Percentiles rank a stretch among this genome's conserved stretches.
These are phyloP conservation scores for Hybos culiciformis DNA, from an alignment of 2,888 invertebrate species.

Conservation along the genomic window DNA sequence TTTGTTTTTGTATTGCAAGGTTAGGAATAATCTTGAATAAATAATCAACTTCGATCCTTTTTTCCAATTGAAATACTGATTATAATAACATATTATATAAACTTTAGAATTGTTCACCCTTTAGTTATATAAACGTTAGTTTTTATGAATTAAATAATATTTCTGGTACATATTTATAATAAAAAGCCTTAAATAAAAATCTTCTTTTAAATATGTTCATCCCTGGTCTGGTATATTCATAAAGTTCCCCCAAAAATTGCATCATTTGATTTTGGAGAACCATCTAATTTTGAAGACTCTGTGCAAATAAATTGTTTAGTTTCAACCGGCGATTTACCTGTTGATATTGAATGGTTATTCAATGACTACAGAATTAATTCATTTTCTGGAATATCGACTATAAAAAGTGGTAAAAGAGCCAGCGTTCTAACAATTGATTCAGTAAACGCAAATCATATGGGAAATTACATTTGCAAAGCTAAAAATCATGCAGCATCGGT, in stretches of 20 bases:
- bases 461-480: slow-evolving; percentile 50
- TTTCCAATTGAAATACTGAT: too few relatives aligned
- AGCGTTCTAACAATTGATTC: slow-evolving; percentile 43
- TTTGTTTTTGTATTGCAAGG: too few relatives aligned
- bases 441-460: slow-evolving; percentile 43
- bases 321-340: slow-evolving; percentile 58
- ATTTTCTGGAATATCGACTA: slow-evolving; percentile 14
- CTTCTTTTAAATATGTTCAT: too few relatives aligned
- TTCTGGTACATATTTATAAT: too few relatives aligned
- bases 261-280: slow-evolving; percentile 58
- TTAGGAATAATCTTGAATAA: too few relatives aligned
- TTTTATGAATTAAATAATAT: too few relatives aligned
- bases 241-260: slow-evolving; percentile 59
- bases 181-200: too few relatives aligned
- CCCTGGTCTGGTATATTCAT: too few relatives aligned
- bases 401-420: slow-evolving; percentile 38
- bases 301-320: slow-evolving; percentile 50
- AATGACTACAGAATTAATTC: slow-evolving; percentile 23
- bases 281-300: slow-evolving; percentile 40
- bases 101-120: too few relatives aligned
- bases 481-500: slow-evolving; percentile 45
- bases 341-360: slow-evolving; percentile 52
- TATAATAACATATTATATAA: too few relatives aligned
- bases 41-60: too few relatives aligned
- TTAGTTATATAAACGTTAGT: too few relatives aligned